Evolutionary conservation across 2,113 vertebrate genomes (phyloP).

Genomic region (Paratilapia polleni): DNA sequence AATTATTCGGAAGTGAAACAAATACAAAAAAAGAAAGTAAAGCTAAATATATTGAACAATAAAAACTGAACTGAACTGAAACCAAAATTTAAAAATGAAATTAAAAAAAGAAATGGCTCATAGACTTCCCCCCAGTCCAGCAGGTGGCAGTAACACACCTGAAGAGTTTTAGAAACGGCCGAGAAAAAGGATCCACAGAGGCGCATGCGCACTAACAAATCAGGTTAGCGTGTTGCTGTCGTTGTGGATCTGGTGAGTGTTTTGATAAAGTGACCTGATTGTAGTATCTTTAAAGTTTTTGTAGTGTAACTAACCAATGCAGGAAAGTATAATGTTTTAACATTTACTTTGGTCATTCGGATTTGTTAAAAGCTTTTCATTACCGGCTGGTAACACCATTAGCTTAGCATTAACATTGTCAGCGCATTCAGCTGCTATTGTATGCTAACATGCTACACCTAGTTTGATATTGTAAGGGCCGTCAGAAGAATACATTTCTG

Average conservation of each 20-base stretch:
- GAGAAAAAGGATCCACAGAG: neutral
- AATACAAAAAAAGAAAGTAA: too few relatives aligned
- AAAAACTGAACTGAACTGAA: neutral
- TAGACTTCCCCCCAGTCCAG: conserved; percentile 6
- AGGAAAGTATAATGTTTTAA: rapidly evolving
- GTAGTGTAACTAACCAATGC: neutral
- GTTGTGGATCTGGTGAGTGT: conserved; percentile 56
- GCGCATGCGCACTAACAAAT: conserved; percentile 39
- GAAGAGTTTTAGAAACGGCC: neutral
- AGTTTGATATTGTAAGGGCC: neutral
- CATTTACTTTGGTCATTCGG: neutral
- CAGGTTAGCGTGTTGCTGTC: conserved; percentile 44
- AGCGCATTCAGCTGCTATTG: neutral
- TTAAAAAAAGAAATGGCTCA: neutral
- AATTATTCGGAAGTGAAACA: too few relatives aligned
- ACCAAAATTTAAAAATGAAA: neutral
- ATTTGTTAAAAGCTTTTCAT: neutral
- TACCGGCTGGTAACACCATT: neutral
- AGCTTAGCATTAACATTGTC: conserved; percentile 50
- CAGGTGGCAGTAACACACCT: neutral
- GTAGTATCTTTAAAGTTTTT: rapidly evolving
- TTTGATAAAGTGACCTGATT: neutral
- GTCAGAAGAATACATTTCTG: neutral
- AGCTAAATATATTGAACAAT: too few relatives aligned
- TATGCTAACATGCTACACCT: neutral